Evolutionary conservation across 2,113 vertebrate species (phyloP), one percentile per base, ranked within the genome.

Genomic region (Entosphenus tridentatus): DNA sequence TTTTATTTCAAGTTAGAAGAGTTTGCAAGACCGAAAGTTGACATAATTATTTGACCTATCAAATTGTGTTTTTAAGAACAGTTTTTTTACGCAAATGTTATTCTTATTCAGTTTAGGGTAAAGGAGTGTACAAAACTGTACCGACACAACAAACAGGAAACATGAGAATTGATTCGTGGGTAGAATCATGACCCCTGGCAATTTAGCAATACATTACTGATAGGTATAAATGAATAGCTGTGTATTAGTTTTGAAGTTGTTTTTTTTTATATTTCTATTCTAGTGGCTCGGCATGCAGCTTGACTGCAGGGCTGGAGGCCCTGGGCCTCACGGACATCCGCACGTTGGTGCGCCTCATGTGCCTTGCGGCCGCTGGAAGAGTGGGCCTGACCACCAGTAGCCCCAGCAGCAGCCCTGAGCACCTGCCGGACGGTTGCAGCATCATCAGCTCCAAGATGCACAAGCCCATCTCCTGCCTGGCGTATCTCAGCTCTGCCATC

Each of bases 271-370:
- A 70, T 65, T 68, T 71, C n/a, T 2, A 21, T 56, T 68, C 2
- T 80, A 97, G 93, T 58, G 90, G 93, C n/a, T 97, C 93, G 8
- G 95, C 89, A 62, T 97, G 91, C 75, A 96, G 91, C 75, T 82
- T 97, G 2, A 88, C 93, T n/a, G 93, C 93, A 16, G 93, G 93
- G n/a, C 84, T 97, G 1, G 93, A 97, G 73, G 91, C 93, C 70
- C 76, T 97, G 68, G 93, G 93, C 2, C 68, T 97, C 68, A 97
- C 93, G 0, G 93, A 97, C 76, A 97, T 97, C 77, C 81, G 89
- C 70, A 97, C 91, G 1, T 73, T 97, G 74, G 93, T 97, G 18
- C 82, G 91, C 11, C 76, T 97, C 18, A 97, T 97, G 93, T 97
- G 93, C 73, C 79, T 97, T 75, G 91, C 93, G 0, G 93, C 93